Base-by-base conservation (phyloP, 2,888 invertebrate genomes). In the Melieria crassipennis region DNA sequence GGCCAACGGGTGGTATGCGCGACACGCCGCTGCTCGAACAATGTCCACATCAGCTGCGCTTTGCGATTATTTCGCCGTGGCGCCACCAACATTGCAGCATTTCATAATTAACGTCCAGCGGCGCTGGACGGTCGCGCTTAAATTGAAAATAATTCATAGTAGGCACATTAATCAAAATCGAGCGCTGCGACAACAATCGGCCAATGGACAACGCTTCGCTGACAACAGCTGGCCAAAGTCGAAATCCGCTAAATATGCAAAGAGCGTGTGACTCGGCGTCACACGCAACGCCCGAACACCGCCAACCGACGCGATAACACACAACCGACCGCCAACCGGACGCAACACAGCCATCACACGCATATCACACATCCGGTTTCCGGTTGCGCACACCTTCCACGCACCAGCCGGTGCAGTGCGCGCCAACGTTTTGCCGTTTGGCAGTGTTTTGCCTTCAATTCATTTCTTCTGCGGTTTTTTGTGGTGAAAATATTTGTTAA, bases 141-240 rank as follows among this genome's bases (percentile, higher is more conserved):
- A 75, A 75, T 73, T 74, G 73, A 70, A 72, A 74, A 75, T 72
- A 75, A 74, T 75, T 72, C 72, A 73, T 72, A 65, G 65, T 55
- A 48, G 55, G 46, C 42, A 16, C 64, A 74, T 75, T 74, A 69
- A 74, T 72, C 68, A 71, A 56, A 68, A 66, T 58, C 9, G 55
- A 9, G 43, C 50, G 66, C 58, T n/a, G 48, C 43, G 62, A 48
- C 60, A 61, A 43, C 65, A 65, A 63, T 16, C 47, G 60, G 6
- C n/a, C 16, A 4, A 30, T 7, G 10, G 45, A 43, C 46, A 57
- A 13, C 50, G 55, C 42, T 9, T 10, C 46, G 47, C 4, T 30
- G 52, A 62, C 46, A 57, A 13, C 16, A 57, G 13, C 13, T 4
- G 46, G 13, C 45, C 45, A 30, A 10, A 43, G n/a, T 55, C n/a